Base-by-base conservation (phyloP, 2,113 vertebrate species). In the Phasianus colchicus region DNA sequence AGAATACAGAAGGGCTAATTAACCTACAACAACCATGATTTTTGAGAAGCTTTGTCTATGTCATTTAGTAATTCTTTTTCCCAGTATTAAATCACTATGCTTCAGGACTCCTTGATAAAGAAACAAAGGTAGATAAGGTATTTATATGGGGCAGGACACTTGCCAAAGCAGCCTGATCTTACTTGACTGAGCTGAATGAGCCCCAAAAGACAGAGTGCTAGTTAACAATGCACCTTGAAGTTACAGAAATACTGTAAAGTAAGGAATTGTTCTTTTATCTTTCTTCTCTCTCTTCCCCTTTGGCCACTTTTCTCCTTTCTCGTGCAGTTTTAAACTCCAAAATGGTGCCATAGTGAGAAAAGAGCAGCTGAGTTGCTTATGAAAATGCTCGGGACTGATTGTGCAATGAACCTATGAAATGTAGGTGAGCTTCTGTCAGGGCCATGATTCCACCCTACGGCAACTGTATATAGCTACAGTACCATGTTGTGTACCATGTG, bases 401-500 rank as follows among this genome's bases (percentile, higher is more conserved):
- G 66, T 22, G 5, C 13, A 30, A 40, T 52, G 24, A 47, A 19
- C 7, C 15, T 30, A 5, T 40, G 14, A 52, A 50, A 21, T 7
- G 11, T 19, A 45, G 27, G 10, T 93, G 27, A 30, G 43, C 40
- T 78, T 61, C 38, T 60, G 1, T 45, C 40, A 42, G 61, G 43
- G 50, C 55, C 20, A 11, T 19, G 36, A 10, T 82, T 36, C 45
- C 73, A 19, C 48, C 2, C 0, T 43, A 13, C 3, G 16, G 38
- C 10, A 9, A 11, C 14, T 17, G 8, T 42, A 8, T 3, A 0
- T 42, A 24, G 48, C 60, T 45, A 36, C 8, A 47, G 18, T 24
- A 15, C 16, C 29, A 9, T 8, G 3, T 27, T 0, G 1, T 2
- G 0, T 17, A 24, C 14, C 22, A 22, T 7, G 9, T 43, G 5